Percentiles rank a stretch among this genome's conserved stretches.
These are phyloP conservation scores for Dysmachus trigonus DNA, from an alignment of 2,888 invertebrate species.

Conservation along the genomic window DNA sequence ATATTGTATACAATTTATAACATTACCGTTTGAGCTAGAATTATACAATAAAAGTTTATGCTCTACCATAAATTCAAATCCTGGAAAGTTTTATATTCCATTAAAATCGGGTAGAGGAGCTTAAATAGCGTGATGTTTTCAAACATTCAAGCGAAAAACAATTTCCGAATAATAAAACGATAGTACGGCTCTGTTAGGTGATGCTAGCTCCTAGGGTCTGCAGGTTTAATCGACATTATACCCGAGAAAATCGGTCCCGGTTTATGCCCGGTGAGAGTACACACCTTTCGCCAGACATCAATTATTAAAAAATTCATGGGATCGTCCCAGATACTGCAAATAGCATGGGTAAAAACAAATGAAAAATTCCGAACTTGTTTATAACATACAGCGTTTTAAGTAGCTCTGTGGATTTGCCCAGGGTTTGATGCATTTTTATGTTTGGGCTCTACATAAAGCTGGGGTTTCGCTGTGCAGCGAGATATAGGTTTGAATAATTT, in stretches of 20 bases:
- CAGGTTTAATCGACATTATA: background rate
- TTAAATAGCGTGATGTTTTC: background rate
- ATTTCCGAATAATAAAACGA: background rate
- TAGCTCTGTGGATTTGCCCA: background rate
- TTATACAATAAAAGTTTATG: background rate
- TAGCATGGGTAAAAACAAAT: background rate
- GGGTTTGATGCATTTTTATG: conserved; percentile 2
- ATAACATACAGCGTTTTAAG: background rate
- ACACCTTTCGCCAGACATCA: background rate
- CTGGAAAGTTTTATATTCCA: background rate
- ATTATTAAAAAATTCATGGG: background rate
- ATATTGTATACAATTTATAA: background rate
- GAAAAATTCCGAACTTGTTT: background rate
- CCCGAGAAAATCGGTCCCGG: background rate
- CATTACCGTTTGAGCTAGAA: background rate
- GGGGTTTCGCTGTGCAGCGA: background rate
- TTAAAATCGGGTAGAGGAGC: background rate
- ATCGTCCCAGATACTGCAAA: background rate
- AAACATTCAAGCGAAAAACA: background rate
- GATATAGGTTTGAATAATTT: conserved; percentile 13
- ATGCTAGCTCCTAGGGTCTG: background rate
- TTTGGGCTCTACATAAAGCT: background rate
- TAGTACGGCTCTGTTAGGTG: background rate
- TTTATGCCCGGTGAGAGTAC: background rate
- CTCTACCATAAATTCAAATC: background rate